Conservation (phyloP, 2,113 vertebrate genomes). For the Todiramphus saurophagus region DNA sequence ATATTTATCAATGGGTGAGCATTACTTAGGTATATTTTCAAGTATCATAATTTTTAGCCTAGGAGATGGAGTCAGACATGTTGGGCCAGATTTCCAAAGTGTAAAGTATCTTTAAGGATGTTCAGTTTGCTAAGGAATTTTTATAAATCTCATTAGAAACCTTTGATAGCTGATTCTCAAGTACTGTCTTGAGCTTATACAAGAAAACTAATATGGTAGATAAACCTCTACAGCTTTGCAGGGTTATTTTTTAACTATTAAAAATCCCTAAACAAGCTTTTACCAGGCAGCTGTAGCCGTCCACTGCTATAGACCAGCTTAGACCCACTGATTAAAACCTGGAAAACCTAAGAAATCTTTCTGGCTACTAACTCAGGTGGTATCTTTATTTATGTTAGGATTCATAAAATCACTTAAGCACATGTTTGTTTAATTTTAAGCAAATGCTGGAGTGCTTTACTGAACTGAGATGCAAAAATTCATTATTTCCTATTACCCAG, state of each 20-base stretch:
- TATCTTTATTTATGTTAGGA: neutral
- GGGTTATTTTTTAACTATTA: neutral
- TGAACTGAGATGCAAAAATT: neutral
- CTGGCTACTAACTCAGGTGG: neutral
- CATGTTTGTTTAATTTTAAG: neutral
- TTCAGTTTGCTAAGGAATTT: neutral
- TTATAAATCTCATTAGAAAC: neutral
- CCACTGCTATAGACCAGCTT: neutral
- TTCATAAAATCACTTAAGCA: neutral
- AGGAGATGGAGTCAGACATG: neutral
- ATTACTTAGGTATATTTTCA: neutral
- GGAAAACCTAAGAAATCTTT: neutral
- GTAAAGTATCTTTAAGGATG: neutral
- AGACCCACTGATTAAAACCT: neutral
- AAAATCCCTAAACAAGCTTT: neutral
- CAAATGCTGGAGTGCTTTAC: neutral
- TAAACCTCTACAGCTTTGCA: neutral
- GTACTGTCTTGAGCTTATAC: neutral
- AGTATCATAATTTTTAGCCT: neutral
- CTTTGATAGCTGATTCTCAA: neutral
- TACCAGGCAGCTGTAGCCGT: neutral
- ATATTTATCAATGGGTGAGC: neutral
- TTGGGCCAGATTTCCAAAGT: neutral
- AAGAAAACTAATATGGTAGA: neutral
- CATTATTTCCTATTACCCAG: constrained; percentile 13